Conservation (phyloP, 2,113 vertebrate genomes). For the Cacatua alba region DNA sequence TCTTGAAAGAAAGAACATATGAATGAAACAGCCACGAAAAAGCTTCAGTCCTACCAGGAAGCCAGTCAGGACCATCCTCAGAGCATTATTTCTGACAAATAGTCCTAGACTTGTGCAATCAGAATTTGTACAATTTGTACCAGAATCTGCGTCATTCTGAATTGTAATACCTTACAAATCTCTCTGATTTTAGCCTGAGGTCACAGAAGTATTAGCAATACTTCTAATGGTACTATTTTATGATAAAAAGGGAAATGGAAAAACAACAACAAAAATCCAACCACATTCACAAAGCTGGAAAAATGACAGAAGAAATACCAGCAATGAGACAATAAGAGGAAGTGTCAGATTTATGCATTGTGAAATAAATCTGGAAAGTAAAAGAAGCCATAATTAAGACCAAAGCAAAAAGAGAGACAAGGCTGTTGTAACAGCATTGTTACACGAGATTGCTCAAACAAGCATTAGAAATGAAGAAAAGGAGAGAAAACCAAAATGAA, state of each 20-base stretch:
- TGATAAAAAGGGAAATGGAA: not conserved
- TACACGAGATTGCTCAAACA: not conserved
- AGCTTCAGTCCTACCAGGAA: not conserved
- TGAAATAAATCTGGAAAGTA: constrained; percentile 24
- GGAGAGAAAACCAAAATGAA: not conserved
- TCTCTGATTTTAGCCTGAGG: not conserved
- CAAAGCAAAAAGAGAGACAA: constrained; percentile 13
- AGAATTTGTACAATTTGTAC: not conserved
- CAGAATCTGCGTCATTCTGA: not conserved
- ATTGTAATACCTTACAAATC: not conserved
- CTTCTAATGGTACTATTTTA: not conserved
- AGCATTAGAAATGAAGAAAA: not conserved
- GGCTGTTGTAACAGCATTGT: not conserved
- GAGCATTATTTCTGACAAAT: not conserved
- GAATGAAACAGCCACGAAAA: not conserved
- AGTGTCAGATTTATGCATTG: constrained; percentile 10
- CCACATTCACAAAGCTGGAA: constrained; percentile 1
- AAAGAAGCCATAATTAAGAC: constrained; percentile 12
- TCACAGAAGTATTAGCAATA: not conserved
- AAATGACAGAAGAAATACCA: not conserved
- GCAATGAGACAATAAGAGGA: not conserved
- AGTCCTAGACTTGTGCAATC: not conserved
- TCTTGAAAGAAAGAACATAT: not conserved
- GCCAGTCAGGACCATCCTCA: not conserved
- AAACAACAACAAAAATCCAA: not conserved